A percentile compares a stretch with the other conserved stretches of the same genome.
These are phyloP conservation scores for Pogona vitticeps DNA, from an alignment of 2,113 vertebrate species.

Conservation along the genomic window DNA sequence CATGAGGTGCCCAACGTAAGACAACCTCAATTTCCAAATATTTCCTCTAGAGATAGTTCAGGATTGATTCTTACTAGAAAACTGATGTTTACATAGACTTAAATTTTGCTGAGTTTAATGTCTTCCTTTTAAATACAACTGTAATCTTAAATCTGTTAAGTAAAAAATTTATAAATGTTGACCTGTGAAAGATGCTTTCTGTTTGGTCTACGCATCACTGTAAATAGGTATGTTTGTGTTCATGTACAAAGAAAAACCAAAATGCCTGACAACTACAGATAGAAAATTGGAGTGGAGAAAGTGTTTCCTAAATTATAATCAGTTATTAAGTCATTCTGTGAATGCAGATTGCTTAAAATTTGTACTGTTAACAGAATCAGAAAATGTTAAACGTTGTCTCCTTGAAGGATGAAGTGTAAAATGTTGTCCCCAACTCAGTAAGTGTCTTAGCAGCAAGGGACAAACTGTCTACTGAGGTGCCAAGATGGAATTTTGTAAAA, in stretches of 20 bases:
- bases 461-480: neutral
- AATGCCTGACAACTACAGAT: slow-evolving; percentile 1
- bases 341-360: fast-evolving
- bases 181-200: neutral
- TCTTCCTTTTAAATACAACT: no score
- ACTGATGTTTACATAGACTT: neutral
- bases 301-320: fast-evolving
- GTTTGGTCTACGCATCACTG: neutral
- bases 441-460: neutral
- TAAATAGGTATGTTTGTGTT: neutral
- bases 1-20: no score
- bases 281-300: neutral
- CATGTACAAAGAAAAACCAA: neutral
- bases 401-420: neutral
- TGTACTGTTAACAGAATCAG: slow-evolving; percentile 20
- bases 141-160: neutral
- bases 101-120: neutral
- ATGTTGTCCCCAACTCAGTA: neutral
- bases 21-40: neutral
- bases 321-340: fast-evolving
- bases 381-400: neutral
- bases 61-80: neutral
- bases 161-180: neutral
- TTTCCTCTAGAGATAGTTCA: neutral
- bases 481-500: neutral